phyloP scores from a whole-genome alignment of 2,888 invertebrate genomes.

The Meloe dianella region DNA sequence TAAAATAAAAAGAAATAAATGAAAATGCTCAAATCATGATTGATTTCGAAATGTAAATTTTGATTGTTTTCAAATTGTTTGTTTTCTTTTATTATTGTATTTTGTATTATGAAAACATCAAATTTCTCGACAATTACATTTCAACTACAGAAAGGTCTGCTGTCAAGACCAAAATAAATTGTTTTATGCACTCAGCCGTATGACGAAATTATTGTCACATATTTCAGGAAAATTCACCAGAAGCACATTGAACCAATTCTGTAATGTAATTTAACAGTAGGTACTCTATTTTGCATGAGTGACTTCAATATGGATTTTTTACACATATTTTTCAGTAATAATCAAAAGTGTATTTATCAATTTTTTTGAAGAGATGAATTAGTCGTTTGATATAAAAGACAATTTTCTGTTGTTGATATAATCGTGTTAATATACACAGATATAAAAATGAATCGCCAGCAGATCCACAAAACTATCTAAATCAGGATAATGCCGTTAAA shows the following conservation, averaged over 20 bases:
- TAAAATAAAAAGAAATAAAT: not conserved
- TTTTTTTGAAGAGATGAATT: not conserved
- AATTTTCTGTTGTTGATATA: slow-evolving; percentile 4
- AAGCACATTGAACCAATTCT: not conserved
- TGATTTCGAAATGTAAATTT: not conserved
- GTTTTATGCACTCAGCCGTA: slow-evolving; percentile 9
- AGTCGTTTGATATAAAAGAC: not conserved
- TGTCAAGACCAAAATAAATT: slow-evolving; percentile 10
- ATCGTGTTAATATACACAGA: not conserved
- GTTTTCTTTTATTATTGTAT: not conserved
- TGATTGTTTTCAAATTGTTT: not conserved
- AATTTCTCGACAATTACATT: slow-evolving; percentile 2
- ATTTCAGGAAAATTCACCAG: not conserved
- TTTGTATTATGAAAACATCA: not conserved
- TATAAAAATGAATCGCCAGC: slow-evolving; percentile 13
- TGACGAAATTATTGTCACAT: slow-evolving; percentile 10
- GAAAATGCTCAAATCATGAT: not conserved
- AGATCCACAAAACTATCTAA: slow-evolving; percentile 9
- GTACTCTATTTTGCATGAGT: not conserved
- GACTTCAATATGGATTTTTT: not conserved
- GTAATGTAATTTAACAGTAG: not conserved
- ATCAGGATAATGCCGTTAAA: slow-evolving; percentile 16
- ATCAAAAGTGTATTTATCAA: not conserved
- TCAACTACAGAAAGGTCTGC: slow-evolving; percentile 1
- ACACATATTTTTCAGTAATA: not conserved